Evolutionary conservation across 2,888 invertebrate species (phyloP).

Genomic region (Rhagophthalmus giganteus): DNA sequence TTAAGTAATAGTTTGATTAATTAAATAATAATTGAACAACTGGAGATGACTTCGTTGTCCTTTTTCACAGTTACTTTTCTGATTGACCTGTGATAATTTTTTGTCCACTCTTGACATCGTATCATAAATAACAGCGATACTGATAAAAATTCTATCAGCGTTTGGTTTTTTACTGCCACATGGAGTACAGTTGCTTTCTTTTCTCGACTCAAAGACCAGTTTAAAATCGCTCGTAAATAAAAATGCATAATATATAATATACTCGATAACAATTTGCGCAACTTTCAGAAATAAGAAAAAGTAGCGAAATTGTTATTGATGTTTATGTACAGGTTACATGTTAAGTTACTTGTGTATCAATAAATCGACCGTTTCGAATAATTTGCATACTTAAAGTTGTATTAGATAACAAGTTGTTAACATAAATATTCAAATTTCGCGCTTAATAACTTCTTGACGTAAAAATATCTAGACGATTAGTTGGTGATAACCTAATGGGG

Average conservation of each 20-base stretch:
- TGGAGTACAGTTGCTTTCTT: neutral
- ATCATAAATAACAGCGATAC: conserved; percentile 9
- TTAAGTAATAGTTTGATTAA: neutral
- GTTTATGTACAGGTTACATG: no score
- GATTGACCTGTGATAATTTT: conserved; percentile 21
- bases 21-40: conserved; percentile 3
- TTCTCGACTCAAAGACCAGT: neutral
- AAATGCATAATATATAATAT: no score
- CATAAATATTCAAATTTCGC: conserved; percentile 25
- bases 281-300: no score
- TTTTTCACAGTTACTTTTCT: neutral
- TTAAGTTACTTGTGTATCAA: no score
- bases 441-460: conserved; percentile 24
- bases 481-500: conserved; percentile 30
- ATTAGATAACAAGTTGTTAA: neutral
- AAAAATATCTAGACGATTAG: conserved; percentile 29
- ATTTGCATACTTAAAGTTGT: no score
- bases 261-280: no score
- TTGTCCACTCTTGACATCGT: conserved; percentile 11
- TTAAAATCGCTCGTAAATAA: neutral
- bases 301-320: no score
- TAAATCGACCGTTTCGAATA: no score
- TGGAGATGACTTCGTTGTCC: neutral
- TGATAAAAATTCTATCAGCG: neutral
- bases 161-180: neutral